Evolutionary conservation across 30 jellyfish, hydroid and myxozoan genomes (phyloP), one percentile per base, ranked within the genome.

Genomic region (Aurelia aurita complex sp. Pacific): DNA sequence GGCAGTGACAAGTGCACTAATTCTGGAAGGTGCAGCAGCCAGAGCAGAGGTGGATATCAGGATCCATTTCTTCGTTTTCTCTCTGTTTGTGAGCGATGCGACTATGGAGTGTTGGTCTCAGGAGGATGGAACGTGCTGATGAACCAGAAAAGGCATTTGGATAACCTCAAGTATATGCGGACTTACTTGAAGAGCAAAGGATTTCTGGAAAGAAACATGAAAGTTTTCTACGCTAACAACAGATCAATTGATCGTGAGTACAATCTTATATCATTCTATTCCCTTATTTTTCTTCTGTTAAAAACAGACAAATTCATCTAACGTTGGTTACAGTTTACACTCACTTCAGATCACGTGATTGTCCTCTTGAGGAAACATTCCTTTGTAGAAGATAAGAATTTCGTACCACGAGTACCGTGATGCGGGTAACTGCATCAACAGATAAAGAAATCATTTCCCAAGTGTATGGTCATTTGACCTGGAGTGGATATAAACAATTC

Each of bases 221-320:
- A 89, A 70, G 89, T 90, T 69, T 94, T 89, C 63, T 89, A 83
- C 64, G 99, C 99, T 35, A 94, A 94, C 86, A 94, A 94, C 76
- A 94, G 94, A 16, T 75, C 99, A 34, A 89, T 94, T 51, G 97
- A 94, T 53, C 94, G 99, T 94, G 72, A 89, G 99, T 94, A 57
- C n/a, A 19, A 2, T 38, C 1, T 17, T 65, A 66, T 16, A 15
- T 50, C 52, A 55, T 85, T 2, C 57, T 74, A 33, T 57, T 68
- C 4, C 50, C 23, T 52, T 46, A 16, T 63, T 5, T 9, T 4
- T 64, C 33, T 4, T 64, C 74, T 40, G 52, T 40, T 3, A 40
- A 40, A 40, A 2, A 1, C 4, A 40, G 52, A 40, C 4, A 4
- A 40, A 9, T 9, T 40, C 52, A 40, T 6, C 52, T 9, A 38